phyloP scores from a whole-genome alignment of 2,113 vertebrate species.

The Phyllopteryx taeniolatus region DNA sequence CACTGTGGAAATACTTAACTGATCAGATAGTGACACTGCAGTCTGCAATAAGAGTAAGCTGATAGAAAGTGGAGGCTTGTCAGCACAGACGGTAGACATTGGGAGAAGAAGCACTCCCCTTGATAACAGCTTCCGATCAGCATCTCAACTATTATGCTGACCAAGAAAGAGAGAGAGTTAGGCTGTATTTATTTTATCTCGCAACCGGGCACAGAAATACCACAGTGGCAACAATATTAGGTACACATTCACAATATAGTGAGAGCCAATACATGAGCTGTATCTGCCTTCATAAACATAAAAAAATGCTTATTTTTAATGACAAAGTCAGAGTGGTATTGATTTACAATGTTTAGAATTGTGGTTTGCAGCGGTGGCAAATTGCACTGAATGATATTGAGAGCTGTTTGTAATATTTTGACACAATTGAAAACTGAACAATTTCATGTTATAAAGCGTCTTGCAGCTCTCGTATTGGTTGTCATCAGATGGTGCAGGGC shows the following conservation, averaged over 20 bases:
- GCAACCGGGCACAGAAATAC: neutral
- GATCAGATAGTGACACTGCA: slow-evolving; percentile 19
- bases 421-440: too few species aligned
- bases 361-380: neutral
- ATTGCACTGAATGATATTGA: neutral
- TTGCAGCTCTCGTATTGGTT: too few species aligned
- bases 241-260: neutral
- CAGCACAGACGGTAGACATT: slow-evolving; percentile 14
- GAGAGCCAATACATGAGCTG: neutral
- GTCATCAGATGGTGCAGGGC: too few species aligned
- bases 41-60: slow-evolving; percentile 16
- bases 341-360: neutral
- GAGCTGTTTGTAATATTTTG: neutral
- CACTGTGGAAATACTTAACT: slow-evolving; percentile 9
- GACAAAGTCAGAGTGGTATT: neutral
- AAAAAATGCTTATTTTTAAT: neutral
- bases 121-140: neutral
- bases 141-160: slow-evolving; percentile 5
- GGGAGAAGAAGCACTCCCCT: slow-evolving; percentile 2
- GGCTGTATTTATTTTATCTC: slow-evolving; percentile 15
- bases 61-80: slow-evolving; percentile 8
- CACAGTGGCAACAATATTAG: neutral
- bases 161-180: slow-evolving; percentile 7
- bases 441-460: too few species aligned
- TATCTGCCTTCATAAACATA: neutral